Conservation (phyloP, 2,888 invertebrate genomes). For the Eumacrocentrus americanus region DNA sequence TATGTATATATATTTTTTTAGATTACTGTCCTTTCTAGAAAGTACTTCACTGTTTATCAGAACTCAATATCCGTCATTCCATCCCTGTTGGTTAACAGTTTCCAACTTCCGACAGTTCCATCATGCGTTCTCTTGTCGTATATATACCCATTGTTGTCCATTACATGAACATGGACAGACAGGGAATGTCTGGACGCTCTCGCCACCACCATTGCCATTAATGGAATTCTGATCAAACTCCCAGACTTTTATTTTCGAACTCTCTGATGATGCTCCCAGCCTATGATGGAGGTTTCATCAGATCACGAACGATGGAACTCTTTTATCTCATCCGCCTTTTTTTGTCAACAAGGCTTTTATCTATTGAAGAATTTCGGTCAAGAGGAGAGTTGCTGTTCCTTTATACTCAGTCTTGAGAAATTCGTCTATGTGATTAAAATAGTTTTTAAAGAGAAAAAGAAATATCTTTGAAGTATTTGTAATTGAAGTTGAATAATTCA, state of each 20-base stretch:
- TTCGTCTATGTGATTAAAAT: not conserved
- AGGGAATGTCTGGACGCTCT: too few relatives aligned
- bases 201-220: too few relatives aligned
- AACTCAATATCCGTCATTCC: constrained; percentile 22
- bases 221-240: not conserved
- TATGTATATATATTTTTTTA: not conserved
- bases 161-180: constrained; percentile 7
- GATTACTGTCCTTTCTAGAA: not conserved
- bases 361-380: constrained; percentile 12
- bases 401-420: not conserved
- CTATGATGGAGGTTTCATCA: too few relatives aligned
- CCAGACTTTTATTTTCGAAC: too few relatives aligned
- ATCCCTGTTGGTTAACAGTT: constrained; percentile 1
- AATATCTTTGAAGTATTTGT: too few relatives aligned
- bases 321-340: not conserved
- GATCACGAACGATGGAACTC: not conserved
- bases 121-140: not conserved
- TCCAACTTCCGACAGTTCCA: constrained; percentile 19
- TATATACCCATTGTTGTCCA: not conserved
- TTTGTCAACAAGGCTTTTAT: constrained; percentile 10
- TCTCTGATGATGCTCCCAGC: too few relatives aligned
- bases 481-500: too few relatives aligned
- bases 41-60: not conserved
- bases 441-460: too few relatives aligned
- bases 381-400: constrained; percentile 7